Base-by-base conservation (phyloP, 2,888 invertebrate species). In the Acanthoscelides obtectus region DNA sequence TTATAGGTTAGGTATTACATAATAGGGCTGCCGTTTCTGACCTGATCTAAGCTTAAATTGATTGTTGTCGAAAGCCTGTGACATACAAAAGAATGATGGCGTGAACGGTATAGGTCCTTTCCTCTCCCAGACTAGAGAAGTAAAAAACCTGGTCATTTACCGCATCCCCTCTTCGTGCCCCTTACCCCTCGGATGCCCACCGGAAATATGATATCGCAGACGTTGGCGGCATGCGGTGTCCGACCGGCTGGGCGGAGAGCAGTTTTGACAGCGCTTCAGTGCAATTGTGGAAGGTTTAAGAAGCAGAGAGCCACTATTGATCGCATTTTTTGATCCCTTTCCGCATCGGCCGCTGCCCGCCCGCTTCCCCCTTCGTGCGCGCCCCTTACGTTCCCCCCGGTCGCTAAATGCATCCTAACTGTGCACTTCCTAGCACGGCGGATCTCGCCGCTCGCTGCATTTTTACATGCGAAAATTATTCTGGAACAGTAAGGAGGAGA, bases 281-380 rank as follows among this genome's bases (percentile, higher is more conserved):
- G 84, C 85, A 84, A 84, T 84, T 85, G 86, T 85, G 84, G 84
- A 83, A 84, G 83, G 83, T 84, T 84, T 85, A 86, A 85, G 85
- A 85, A 85, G 84, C 81, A 83, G 82, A 80, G 79, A 80, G 81
- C 80, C 83, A 83, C 84, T 86, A 86, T 86, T 86, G 86, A 86
- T 86, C 86, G 86, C 84, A 86, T 85, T 86, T 86, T 86, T 86
- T 85, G 85, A 85, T 86, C 84, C 86, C 84, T 82, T 84, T 83
- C 83, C 83, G 80, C 81, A 79, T 80, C 77, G 79, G 79, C 77
- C 75, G 67, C 74, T 73, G 79, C 76, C 75, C 76, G 74, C 75
- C 76, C 77, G 71, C 77, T 68, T 71, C 74, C 73, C 73, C 75
- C 73, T 73, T 75, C 77, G 71, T 74, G 75, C 70, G 75, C 72